These are phyloP conservation scores for Bilobella aurantiaca DNA, from an alignment of 1,140 invertebrate species.

Conservation along the genomic window DNA sequence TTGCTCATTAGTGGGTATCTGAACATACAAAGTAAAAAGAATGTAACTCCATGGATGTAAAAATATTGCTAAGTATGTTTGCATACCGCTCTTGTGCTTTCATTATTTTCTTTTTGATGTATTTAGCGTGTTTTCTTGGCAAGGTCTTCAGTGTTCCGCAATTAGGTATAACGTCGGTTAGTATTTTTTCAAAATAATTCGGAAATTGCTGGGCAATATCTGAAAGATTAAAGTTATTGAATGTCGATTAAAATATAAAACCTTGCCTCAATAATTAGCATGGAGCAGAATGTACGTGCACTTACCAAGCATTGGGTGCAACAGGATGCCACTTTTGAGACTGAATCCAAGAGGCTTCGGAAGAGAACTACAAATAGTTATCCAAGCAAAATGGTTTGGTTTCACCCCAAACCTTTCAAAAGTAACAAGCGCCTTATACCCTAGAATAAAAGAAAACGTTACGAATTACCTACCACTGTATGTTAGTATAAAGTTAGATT, in stretches of 20 bases:
- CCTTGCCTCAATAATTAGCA: neutral
- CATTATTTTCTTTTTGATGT: neutral
- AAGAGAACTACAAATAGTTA: slow-evolving; percentile 1
- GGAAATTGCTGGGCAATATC: neutral
- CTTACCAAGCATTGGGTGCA: neutral
- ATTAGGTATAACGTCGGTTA: too few species aligned
- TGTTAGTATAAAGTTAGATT: neutral
- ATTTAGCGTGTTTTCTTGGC: neutral
- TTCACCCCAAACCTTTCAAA: neutral
- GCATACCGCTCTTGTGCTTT: neutral
- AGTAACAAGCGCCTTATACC: neutral
- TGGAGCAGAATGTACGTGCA: too few species aligned
- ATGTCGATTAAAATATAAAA: too few species aligned
- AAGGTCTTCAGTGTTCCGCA: too few species aligned
- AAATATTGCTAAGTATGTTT: neutral
- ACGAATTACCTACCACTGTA: neutral
- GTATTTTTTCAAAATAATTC: neutral
- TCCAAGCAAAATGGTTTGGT: neutral
- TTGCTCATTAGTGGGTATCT: neutral
- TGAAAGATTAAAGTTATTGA: neutral
- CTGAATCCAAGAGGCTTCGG: neutral
- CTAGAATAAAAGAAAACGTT: neutral
- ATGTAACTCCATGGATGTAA: too few species aligned
- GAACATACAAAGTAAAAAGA: neutral
- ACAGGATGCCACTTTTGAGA: neutral